Percentiles rank a stretch among this genome's conserved stretches.
Evolutionary conservation across 2,113 vertebrate genomes (phyloP).

Genomic region (Reinhardtius hippoglossoides): DNA sequence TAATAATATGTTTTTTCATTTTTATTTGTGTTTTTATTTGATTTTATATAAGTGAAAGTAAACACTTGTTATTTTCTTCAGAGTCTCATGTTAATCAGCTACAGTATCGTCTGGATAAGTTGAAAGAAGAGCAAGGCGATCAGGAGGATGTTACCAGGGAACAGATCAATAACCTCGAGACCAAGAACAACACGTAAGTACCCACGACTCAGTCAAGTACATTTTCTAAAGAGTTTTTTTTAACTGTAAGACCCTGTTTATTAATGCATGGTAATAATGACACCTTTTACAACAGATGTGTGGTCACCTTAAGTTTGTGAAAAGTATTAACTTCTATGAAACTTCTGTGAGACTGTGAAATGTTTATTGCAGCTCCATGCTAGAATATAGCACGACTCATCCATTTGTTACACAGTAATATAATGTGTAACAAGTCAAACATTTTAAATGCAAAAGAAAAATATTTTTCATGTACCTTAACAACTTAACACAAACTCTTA

Average conservation of each 20-base stretch:
- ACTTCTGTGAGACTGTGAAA: not conserved
- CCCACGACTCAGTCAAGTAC: too few species aligned
- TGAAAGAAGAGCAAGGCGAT: slow-evolving; percentile 81
- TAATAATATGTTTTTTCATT: not conserved
- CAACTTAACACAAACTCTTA: too few species aligned
- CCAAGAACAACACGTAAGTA: slow-evolving; percentile 85
- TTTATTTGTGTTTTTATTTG: not conserved
- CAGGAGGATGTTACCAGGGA: slow-evolving; percentile 79
- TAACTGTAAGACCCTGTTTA: not conserved
- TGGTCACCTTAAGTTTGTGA: not conserved
- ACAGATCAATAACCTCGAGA: slow-evolving; percentile 85
- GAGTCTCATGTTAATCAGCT: slow-evolving; percentile 86
- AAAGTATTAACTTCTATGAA: not conserved
- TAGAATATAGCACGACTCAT: too few species aligned
- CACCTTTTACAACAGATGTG: not conserved
- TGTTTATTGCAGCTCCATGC: too few species aligned
- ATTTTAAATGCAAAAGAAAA: not conserved
- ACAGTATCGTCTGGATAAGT: slow-evolving; percentile 87
- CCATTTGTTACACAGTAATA: too few species aligned
- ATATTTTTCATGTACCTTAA: not conserved
- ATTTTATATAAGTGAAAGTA: not conserved
- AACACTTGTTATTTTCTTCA: slow-evolving; percentile 42
- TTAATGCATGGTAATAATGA: not conserved
- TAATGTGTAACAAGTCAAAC: not conserved
- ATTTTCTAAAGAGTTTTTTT: too few species aligned